Percentiles rank a stretch among this genome's conserved stretches.
Conservation (phyloP, 2,888 invertebrate species). For the Mongoloraphidia duomilia region DNA sequence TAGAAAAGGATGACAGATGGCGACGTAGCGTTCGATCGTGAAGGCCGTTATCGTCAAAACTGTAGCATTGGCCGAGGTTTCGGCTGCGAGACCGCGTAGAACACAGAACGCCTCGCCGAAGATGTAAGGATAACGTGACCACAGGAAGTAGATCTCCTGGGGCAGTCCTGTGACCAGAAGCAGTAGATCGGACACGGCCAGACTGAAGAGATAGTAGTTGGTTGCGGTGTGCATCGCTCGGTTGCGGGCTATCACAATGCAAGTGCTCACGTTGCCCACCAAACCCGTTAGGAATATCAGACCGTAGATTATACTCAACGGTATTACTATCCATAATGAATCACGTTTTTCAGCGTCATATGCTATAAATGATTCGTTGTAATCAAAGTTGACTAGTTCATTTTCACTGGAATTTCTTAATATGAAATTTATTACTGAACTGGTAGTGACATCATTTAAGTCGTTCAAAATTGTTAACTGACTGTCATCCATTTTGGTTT, state of each 20-base stretch:
- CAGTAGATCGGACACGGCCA: constrained; percentile 71
- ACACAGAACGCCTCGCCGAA: constrained; percentile 70
- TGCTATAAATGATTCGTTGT: no score
- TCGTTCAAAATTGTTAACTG: no score
- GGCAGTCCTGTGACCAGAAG: constrained; percentile 69
- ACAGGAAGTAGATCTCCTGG: constrained; percentile 64
- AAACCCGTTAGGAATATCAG: constrained; percentile 65
- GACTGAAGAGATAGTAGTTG: constrained; percentile 69
- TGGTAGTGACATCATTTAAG: no score
- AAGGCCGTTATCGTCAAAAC: constrained; percentile 70
- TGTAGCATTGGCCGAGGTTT: constrained; percentile 66
- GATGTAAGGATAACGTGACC: constrained; percentile 62
- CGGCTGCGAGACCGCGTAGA: constrained; percentile 60
- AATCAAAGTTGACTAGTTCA: no score
- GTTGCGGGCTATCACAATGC: constrained; percentile 72
- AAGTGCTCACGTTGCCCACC: constrained; percentile 70
- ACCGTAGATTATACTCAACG: constrained; percentile 58
- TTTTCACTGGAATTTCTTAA: no score
- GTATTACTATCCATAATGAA: constrained; percentile 47
- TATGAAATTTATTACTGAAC: no score
- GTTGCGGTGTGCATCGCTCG: constrained; percentile 74
- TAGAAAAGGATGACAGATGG: constrained; percentile 50
- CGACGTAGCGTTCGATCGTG: constrained; percentile 56
- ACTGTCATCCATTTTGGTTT: no score
- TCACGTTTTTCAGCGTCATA: constrained; percentile 25